phyloP scores from a whole-genome alignment of 92 coral and sea anemone species.

The Paramuricea clavata region DNA sequence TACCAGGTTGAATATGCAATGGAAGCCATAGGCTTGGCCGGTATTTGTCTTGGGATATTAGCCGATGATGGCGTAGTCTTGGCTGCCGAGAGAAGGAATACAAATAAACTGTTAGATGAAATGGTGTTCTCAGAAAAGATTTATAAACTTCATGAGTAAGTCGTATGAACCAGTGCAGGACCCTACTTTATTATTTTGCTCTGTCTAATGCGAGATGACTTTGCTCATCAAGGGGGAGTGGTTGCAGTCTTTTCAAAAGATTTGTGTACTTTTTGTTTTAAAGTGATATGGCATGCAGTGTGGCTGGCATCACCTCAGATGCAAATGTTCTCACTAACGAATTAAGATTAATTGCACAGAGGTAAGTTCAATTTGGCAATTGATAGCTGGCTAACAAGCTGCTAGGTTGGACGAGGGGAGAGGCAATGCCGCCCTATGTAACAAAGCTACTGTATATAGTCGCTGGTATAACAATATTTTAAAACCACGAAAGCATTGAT shows the following conservation, averaged over 20 bases:
- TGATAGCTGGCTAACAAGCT: not conserved
- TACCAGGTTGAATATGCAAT: constrained; percentile 99
- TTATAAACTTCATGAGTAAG: constrained; percentile 97
- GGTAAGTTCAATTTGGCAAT: constrained; percentile 68
- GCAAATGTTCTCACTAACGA: constrained; percentile 95
- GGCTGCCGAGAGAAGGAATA: constrained; percentile 95
- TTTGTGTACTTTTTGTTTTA: too few relatives aligned
- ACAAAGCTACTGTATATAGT: too few relatives aligned
- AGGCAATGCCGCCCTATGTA: too few relatives aligned
- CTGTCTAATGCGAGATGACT: not conserved
- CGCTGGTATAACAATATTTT: too few relatives aligned
- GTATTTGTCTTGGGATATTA: constrained; percentile 95
- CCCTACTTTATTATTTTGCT: too few relatives aligned
- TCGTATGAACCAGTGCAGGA: not conserved
- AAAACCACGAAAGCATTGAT: too few relatives aligned
- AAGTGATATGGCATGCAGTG: constrained; percentile 99
- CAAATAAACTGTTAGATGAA: constrained; percentile 96
- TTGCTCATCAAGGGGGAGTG: too few relatives aligned
- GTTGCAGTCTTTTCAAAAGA: too few relatives aligned
- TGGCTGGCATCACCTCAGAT: constrained; percentile 99
- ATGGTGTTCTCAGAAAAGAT: constrained; percentile 96
- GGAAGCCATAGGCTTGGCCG: constrained; percentile 99
- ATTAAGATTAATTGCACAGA: constrained; percentile 94
- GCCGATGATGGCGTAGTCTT: constrained; percentile 95
- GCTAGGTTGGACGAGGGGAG: too few relatives aligned